A percentile compares a stretch with the other conserved stretches of the same genome.
Evolutionary conservation across 64 coral and sea anemone genomes (phyloP).

Genomic region (Stichodactyla helianthus): DNA sequence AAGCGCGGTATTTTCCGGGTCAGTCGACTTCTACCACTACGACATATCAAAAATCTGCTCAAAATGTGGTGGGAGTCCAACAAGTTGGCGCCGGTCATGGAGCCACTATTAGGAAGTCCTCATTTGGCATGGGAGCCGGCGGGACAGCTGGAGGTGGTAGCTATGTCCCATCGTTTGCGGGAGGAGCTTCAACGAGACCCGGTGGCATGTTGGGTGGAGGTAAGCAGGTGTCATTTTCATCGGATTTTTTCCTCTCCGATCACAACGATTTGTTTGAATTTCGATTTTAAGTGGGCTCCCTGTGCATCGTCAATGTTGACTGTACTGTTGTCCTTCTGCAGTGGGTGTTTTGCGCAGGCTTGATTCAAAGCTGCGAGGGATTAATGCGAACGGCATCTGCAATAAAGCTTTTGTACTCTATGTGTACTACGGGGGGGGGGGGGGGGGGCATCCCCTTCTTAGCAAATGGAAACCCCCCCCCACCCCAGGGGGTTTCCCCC

Average conservation of each 20-base stretch:
- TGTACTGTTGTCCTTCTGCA: too few species aligned
- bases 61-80: conserved; percentile 8
- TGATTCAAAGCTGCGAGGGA: too few species aligned
- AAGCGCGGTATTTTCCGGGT: conserved; percentile 91
- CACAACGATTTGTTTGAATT: not conserved
- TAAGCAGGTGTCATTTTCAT: not conserved
- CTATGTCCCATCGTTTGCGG: conserved; percentile 60
- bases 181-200: not conserved
- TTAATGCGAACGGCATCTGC: too few species aligned
- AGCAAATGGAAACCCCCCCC: too few species aligned
- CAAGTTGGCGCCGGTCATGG: not conserved
- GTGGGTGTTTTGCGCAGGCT: too few species aligned
- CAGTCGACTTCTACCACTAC: conserved; percentile 31
- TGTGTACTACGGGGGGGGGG: too few species aligned
- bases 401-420: too few species aligned
- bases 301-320: too few species aligned
- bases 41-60: conserved; percentile 34
- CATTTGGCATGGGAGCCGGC: conserved; percentile 25
- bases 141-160: conserved; percentile 20
- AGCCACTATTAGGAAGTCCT: conserved; percentile 9
- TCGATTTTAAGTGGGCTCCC: too few species aligned
- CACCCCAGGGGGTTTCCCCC: too few species aligned
- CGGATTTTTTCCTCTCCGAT: too few species aligned
- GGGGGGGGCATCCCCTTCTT: too few species aligned
- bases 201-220: conserved; percentile 20